phyloP scores from a whole-genome alignment of 2,888 invertebrate genomes.

The Drosophila gaucha region DNA sequence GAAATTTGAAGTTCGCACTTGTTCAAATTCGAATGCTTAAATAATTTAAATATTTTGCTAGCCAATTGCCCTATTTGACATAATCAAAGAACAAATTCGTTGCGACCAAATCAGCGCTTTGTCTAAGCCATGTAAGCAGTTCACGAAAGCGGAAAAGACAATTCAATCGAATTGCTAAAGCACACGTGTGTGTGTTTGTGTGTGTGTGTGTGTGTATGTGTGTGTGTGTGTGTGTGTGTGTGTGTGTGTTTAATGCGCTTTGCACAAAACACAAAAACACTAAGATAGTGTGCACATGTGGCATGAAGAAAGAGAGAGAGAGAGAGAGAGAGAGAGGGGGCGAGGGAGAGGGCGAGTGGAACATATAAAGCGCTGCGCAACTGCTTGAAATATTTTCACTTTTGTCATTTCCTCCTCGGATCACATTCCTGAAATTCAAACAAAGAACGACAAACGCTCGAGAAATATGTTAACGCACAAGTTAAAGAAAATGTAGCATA shows the following conservation, averaged over 20 bases:
- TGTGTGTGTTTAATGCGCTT: constrained; percentile 19
- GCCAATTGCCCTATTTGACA: constrained; percentile 36
- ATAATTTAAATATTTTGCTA: constrained; percentile 44
- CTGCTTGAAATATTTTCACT: constrained; percentile 75
- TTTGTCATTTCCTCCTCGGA: constrained; percentile 69
- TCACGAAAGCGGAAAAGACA: constrained; percentile 60
- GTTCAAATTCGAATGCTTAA: constrained; percentile 20
- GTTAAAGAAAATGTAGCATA: constrained; percentile 52
- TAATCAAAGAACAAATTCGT: constrained; percentile 47
- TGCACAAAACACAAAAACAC: constrained; percentile 4
- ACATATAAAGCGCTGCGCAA: constrained; percentile 27
- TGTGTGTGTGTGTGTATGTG: neutral
- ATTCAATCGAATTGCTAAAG: constrained; percentile 63
- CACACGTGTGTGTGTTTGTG: neutral
- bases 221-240: neutral
- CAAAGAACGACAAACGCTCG: constrained; percentile 48
- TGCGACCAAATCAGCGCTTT: constrained; percentile 28
- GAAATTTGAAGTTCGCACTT: constrained; percentile 17
- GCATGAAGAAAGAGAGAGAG: neutral
- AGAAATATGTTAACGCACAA: constrained; percentile 65
- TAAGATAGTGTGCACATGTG: constrained; percentile 1
- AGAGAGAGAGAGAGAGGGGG: neutral
- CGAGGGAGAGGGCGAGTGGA: no score
- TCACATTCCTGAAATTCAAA: constrained; percentile 66
- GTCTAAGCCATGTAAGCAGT: constrained; percentile 55